Base-by-base conservation (phyloP, 92 coral and sea anemone genomes). In the Zoanthus sociatus region DNA sequence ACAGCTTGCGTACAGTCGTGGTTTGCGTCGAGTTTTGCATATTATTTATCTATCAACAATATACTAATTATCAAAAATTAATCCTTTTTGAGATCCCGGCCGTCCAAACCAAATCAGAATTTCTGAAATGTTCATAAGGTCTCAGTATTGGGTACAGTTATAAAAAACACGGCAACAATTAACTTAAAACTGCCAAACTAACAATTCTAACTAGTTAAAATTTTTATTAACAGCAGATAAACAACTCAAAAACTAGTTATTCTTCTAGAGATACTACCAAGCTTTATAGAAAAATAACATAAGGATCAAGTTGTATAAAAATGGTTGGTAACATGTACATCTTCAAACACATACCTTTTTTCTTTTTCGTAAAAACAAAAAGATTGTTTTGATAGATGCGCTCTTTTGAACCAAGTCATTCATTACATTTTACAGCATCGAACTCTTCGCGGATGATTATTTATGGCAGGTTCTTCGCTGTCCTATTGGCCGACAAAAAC, bases 391-490 rank as follows among this genome's bases (percentile, higher is more conserved):
- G 55, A 33, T 56, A 66, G 7, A 47, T n/a, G 45, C 75, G 85
- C 64, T 45, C 60, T 9, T 42, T 81, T 47, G 21, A 47, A 81
- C 46, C 26, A 81, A 81, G 45, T 79, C 55, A 15, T 37, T 66
- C 55, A 46, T 16, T 79, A 7, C 10, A 17, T 17, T 63, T 21
- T 20, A n/a, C 69, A n/a, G 30, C 66, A 68, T 81, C 31, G 74
- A 18, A 66, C 47, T 20, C 60, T 67, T 46, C 47, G 73, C 60
- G 18, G 82, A 63, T 64, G 85, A 44, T 81, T 81, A 67, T 81
- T 81, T 81, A 64, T 71, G 6, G 66, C 85, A 81, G 75, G 75
- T 81, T 81, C 73, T 51, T 21, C 75, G 85, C 17, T 5, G 15
- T 81, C 76, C 63, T 12, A 81, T 81, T 81, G 74, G 85, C 76